A percentile compares a stretch with the other conserved stretches of the same genome.
These are phyloP conservation scores for Gnathonemus longibarbis DNA, from an alignment of 2,113 vertebrate genomes.

Conservation along the genomic window DNA sequence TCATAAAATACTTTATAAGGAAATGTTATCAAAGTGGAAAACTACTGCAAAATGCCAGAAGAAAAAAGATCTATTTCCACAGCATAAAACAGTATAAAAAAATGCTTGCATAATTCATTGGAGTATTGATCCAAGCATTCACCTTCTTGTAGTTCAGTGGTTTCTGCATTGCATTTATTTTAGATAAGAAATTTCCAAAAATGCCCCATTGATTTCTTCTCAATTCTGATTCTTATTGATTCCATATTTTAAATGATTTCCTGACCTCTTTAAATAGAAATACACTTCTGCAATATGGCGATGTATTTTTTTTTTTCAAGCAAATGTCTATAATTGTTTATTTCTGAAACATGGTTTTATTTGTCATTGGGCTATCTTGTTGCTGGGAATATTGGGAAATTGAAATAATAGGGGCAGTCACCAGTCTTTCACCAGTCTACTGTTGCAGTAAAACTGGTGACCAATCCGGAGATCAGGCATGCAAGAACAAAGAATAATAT, in stretches of 20 bases:
- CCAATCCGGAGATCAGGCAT: too few species aligned
- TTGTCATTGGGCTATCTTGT: background rate
- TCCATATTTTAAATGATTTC: background rate
- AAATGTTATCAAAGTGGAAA: background rate
- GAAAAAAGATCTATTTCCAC: background rate
- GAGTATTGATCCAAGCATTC: conserved; percentile 1
- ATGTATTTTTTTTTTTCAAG: background rate
- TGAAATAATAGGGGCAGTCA: background rate
- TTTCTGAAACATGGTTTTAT: background rate
- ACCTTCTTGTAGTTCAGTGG: background rate
- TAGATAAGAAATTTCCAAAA: conserved; percentile 15
- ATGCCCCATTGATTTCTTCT: background rate
- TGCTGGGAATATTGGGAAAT: background rate
- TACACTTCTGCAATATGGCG: background rate
- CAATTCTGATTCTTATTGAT: background rate
- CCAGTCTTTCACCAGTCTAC: background rate
- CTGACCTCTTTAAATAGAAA: background rate
- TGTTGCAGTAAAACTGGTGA: too few species aligned
- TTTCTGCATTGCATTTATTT: conserved; percentile 16
- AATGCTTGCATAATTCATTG: conserved; percentile 12
- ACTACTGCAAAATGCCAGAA: background rate
- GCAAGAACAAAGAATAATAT: background rate
- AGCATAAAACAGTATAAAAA: background rate
- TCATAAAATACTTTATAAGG: background rate
- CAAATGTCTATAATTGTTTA: background rate